Evolutionary conservation across 2,113 vertebrate species (phyloP).

Genomic region (Connochaetes taurinus): DNA sequence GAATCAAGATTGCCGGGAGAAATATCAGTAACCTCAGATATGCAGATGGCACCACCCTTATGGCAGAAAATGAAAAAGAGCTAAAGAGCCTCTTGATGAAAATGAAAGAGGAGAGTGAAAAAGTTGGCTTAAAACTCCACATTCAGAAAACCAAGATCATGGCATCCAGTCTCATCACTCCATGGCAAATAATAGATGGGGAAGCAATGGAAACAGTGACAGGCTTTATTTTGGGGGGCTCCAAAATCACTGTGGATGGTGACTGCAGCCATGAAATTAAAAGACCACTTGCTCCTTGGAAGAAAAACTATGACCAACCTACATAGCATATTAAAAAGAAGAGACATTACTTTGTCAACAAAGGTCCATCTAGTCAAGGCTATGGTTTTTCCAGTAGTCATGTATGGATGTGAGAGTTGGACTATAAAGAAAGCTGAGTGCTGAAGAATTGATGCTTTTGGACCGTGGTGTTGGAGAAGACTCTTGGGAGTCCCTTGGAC

Average conservation of each 20-base stretch:
- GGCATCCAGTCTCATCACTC: not conserved
- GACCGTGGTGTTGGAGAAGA: not conserved
- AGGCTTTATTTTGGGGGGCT: not conserved
- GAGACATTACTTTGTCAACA: not conserved
- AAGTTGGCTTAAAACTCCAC: not conserved
- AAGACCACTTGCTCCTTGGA: not conserved
- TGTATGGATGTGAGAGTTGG: not conserved
- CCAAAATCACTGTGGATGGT: not conserved
- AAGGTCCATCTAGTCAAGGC: not conserved
- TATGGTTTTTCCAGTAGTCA: not conserved
- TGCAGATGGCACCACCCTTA: not conserved
- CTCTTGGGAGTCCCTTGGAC: not conserved
- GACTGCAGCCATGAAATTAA: not conserved
- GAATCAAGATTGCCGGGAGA: not conserved
- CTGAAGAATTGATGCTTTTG: not conserved
- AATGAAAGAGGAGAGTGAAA: not conserved
- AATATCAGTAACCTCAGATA: not conserved
- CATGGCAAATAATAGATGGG: not conserved
- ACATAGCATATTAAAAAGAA: not conserved
- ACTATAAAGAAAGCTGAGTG: not conserved
- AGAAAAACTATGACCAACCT: not conserved
- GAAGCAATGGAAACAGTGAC: not conserved
- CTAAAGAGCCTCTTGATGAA: not conserved
- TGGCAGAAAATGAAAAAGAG: not conserved
- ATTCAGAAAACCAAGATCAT: not conserved